phyloP scores from a whole-genome alignment of 2,113 vertebrate genomes.

The Corydoras maculifer region DNA sequence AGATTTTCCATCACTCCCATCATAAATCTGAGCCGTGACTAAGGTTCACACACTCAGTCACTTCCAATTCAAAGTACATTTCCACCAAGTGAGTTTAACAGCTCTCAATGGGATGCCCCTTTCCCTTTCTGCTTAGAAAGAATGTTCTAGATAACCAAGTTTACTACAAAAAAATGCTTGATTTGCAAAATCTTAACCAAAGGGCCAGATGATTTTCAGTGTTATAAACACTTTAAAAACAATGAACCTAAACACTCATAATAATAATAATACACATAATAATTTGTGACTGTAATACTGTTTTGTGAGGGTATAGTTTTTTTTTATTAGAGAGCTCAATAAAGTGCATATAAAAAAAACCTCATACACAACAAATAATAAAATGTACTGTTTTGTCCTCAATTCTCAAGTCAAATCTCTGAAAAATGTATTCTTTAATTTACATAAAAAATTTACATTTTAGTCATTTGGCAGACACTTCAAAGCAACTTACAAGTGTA shows the following conservation, averaged over 20 bases:
- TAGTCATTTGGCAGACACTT: too few species aligned
- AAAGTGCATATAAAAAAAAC: too few species aligned
- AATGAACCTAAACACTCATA: too few species aligned
- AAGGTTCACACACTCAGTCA: slow-evolving; percentile 24
- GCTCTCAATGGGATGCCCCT: slow-evolving; percentile 12
- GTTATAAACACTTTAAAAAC: background rate
- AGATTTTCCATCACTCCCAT: slow-evolving; percentile 37
- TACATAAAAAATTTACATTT: too few species aligned
- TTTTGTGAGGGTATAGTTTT: too few species aligned
- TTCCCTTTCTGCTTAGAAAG: background rate
- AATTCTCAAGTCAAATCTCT: too few species aligned
- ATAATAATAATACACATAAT: slow-evolving; percentile 1
- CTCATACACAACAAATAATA: too few species aligned
- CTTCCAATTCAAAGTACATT: slow-evolving; percentile 25
- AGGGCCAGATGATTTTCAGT: slow-evolving; percentile 8
- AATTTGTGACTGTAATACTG: background rate
- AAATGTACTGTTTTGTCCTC: too few species aligned
- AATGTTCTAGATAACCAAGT: slow-evolving; percentile 29
- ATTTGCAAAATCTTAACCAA: slow-evolving; percentile 18
- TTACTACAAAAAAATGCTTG: slow-evolving; percentile 22
- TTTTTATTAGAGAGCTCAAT: too few species aligned
- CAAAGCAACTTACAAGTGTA: too few species aligned
- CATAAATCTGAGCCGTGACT: slow-evolving; percentile 35
- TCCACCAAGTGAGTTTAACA: slow-evolving; percentile 23
- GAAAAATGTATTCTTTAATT: too few species aligned